Evolutionary conservation across 92 coral and sea anemone species (phyloP).

Genomic region (Isaurus tuberculatus): DNA sequence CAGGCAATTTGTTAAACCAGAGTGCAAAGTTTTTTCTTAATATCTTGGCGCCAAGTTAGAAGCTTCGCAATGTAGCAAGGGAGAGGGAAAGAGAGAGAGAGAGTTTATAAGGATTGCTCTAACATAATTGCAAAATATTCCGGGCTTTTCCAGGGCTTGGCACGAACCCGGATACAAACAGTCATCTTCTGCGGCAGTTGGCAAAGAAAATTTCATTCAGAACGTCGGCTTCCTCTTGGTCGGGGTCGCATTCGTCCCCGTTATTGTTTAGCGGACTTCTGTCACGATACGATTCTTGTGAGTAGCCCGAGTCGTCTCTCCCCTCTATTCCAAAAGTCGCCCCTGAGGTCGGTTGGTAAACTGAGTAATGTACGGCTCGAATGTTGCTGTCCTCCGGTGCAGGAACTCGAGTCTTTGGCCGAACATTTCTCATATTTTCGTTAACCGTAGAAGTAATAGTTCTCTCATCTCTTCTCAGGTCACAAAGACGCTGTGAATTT

Average conservation of each 20-base stretch:
- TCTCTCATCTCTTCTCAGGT: not conserved
- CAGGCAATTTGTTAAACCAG: too few species aligned
- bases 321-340: slow-evolving; percentile 25
- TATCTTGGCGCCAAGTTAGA: too few species aligned
- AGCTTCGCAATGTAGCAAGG: too few species aligned
- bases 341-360: not conserved
- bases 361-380: not conserved
- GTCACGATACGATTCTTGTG: slow-evolving; percentile 65
- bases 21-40: too few species aligned
- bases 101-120: too few species aligned
- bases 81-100: too few species aligned
- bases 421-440: not conserved
- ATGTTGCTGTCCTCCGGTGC: not conserved
- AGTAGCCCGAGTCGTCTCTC: slow-evolving; percentile 86
- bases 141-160: too few species aligned
- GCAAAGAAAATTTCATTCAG: slow-evolving; percentile 68
- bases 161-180: not conserved
- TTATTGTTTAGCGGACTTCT: slow-evolving; percentile 53
- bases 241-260: slow-evolving; percentile 38
- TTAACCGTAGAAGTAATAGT: not conserved
- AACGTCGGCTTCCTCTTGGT: slow-evolving; percentile 49
- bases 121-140: too few species aligned
- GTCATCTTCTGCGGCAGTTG: slow-evolving; percentile 25
- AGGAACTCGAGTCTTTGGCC: not conserved
- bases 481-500: not conserved